These are phyloP conservation scores for Pipistrellus pygmaeus DNA, from an alignment of 2,797 vertebrate species.

Conservation along the genomic window DNA sequence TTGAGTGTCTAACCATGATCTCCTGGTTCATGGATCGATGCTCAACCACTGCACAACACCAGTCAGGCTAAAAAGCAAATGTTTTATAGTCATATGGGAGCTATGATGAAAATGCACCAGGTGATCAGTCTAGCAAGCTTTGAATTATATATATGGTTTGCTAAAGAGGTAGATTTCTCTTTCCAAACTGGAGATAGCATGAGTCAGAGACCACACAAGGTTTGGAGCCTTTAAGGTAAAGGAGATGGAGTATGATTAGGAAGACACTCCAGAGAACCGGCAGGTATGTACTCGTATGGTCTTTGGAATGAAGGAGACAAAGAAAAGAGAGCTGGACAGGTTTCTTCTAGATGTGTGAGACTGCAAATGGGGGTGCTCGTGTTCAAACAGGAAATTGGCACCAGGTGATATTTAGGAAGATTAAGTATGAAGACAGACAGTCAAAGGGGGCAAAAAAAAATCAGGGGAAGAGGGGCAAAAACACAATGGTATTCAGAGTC, in stretches of 20 bases:
- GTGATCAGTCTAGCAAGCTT: neutral
- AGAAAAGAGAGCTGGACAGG: neutral
- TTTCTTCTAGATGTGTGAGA: neutral
- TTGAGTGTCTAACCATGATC: too few relatives aligned
- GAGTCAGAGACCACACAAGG: neutral
- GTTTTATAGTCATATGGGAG: neutral
- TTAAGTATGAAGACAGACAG: neutral
- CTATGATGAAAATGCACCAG: neutral
- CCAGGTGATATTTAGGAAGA: neutral
- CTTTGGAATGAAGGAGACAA: neutral
- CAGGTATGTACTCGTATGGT: too few relatives aligned
- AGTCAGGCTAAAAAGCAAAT: neutral
- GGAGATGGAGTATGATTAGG: neutral
- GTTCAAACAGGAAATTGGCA: neutral
- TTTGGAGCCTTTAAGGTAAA: neutral
- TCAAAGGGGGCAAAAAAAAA: neutral
- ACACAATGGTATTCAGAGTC: neutral
- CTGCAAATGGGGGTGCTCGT: neutral
- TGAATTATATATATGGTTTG: neutral
- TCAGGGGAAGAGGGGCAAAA: neutral
- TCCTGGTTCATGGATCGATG: too few relatives aligned
- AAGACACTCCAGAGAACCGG: neutral
- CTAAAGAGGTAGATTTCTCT: neutral
- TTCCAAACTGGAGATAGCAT: neutral
- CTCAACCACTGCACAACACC: too few relatives aligned